Conservation (phyloP, 1,140 invertebrate genomes). For the Heliconius eleuchia region DNA sequence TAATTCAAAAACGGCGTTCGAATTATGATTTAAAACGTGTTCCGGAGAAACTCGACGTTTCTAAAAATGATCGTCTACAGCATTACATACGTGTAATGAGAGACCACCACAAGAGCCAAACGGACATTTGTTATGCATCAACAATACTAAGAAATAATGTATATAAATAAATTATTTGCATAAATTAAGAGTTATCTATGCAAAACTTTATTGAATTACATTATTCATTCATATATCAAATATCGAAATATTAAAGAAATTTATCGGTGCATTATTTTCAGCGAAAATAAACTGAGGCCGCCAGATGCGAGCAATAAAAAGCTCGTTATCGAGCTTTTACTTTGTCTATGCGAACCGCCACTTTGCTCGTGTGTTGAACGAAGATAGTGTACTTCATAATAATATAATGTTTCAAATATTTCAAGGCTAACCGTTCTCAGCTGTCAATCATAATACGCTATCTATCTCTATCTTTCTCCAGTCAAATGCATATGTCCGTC, state of each 20-base stretch:
- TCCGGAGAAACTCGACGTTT: slow-evolving; percentile 80
- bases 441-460: slow-evolving; percentile 81
- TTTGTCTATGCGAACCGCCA: slow-evolving; percentile 50
- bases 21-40: slow-evolving; percentile 82
- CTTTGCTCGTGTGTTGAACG: slow-evolving; percentile 55
- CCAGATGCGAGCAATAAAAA: slow-evolving; percentile 46
- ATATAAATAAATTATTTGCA: not conserved
- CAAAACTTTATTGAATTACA: not conserved
- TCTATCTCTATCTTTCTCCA: slow-evolving; percentile 67
- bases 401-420: slow-evolving; percentile 82
- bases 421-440: slow-evolving; percentile 81
- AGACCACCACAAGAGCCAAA: slow-evolving; percentile 51
- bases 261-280: slow-evolving; percentile 10
- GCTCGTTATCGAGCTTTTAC: slow-evolving; percentile 43
- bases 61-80: slow-evolving; percentile 77
- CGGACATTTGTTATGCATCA: slow-evolving; percentile 40
- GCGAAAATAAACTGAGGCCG: slow-evolving; percentile 27
- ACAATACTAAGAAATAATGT: not conserved
- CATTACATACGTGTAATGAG: slow-evolving; percentile 76
- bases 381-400: slow-evolving; percentile 82
- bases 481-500: slow-evolving; percentile 48
- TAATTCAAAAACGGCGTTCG: slow-evolving; percentile 77
- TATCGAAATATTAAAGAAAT: slow-evolving; percentile 4
- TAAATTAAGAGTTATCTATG: not conserved
- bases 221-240: not conserved